These are phyloP conservation scores for Danio kyathit DNA, from an alignment of 2,797 vertebrate species.

Conservation along the genomic window DNA sequence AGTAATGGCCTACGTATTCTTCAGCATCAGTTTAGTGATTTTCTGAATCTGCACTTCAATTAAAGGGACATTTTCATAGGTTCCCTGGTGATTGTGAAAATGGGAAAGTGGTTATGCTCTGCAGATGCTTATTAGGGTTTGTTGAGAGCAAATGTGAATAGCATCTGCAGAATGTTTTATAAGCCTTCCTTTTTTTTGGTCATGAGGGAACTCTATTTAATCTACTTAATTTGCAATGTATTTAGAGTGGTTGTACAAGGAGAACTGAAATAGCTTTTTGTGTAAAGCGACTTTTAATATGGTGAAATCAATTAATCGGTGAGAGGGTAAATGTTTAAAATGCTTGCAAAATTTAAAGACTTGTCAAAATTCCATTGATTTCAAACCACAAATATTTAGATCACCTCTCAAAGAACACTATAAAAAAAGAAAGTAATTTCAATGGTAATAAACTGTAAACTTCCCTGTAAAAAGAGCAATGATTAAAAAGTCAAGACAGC, in stretches of 20 bases:
- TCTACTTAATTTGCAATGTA: background rate
- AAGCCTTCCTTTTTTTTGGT: background rate
- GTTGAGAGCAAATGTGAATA: background rate
- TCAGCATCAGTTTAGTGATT: slow-evolving; percentile 18
- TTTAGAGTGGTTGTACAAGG: background rate
- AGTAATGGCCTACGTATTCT: slow-evolving; percentile 1
- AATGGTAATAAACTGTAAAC: too few relatives aligned
- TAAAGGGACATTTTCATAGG: slow-evolving; percentile 24
- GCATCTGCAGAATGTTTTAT: background rate
- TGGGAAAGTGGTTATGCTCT: background rate
- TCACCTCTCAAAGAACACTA: too few relatives aligned
- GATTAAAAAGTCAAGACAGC: too few relatives aligned
- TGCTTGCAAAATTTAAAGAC: too few relatives aligned
- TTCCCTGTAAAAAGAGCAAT: too few relatives aligned
- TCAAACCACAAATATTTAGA: too few relatives aligned
- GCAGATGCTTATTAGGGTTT: background rate
- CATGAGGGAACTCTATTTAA: background rate
- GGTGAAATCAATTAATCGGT: background rate
- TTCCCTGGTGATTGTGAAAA: slow-evolving; percentile 14
- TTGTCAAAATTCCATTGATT: too few relatives aligned
- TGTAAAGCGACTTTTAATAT: background rate
- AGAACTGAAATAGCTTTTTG: background rate
- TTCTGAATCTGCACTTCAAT: slow-evolving; percentile 21
- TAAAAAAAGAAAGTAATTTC: too few relatives aligned
- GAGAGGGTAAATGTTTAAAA: too few relatives aligned